Base-by-base conservation (phyloP, 2,797 vertebrate genomes). In the Hyperoplus lanceolatus region DNA sequence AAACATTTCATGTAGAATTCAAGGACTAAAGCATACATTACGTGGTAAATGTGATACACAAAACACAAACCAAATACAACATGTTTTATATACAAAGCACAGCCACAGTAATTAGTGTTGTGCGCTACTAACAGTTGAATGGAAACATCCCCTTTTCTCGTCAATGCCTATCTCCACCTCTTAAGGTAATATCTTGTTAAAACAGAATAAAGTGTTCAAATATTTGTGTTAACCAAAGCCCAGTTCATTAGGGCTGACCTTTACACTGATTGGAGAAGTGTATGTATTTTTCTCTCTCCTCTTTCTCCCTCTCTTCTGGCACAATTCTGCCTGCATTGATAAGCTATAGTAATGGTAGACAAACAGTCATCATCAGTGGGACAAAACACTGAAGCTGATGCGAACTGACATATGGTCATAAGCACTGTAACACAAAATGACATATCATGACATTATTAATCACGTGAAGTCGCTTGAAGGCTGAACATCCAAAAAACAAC, bases 181-280 rank as follows among this genome's bases (percentile, higher is more conserved):
- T 11, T 54, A 36, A 41, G 0, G 1, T 41, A 14, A 36, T 36
- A 63, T 54, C 65, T 63, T 15, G 38, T 58, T 58, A 8, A 56
- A 63, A 69, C 38, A 70, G 36, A 56, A 63, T 64, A 9, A 12
- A n/a, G 14, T 7, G 51, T 48, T 14, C 21, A 45, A 48, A 18
- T 60, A 36, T 66, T 73, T 61, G 38, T 18, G 39, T 73, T 6
- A 29, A 53, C 18, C n/a, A 12, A 48, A 53, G 58, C 69, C 58
- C 41, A 73, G 63, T 59, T 67, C 46, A 77, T 64, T 77, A 54
- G 18, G 16, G 11, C 36, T 57, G 67, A 61, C 73, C 68, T 81
- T 81, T 77, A 51, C 11, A 43, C 15, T 54, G 45, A 54, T 53
- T 42, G 53, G 18, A 59, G 49, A 46, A 8, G 21, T 48, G 39